These are phyloP conservation scores for Conistra vaccinii DNA, from an alignment of 2,888 invertebrate genomes.

Conservation along the genomic window DNA sequence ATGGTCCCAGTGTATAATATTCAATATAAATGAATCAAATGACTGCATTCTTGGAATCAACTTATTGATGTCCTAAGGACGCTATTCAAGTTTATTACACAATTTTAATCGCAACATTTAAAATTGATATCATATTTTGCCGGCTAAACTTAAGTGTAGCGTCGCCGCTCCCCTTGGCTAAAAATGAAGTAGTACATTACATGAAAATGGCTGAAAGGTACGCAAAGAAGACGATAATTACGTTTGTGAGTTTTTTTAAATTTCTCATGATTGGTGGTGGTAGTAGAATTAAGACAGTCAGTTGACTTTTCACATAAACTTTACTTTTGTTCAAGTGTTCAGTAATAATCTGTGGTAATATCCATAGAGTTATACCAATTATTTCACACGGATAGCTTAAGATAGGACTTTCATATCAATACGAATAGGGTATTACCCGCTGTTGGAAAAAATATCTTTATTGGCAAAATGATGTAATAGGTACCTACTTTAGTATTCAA, in stretches of 20 bases:
- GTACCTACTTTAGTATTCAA: background rate
- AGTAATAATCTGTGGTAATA: too few species aligned
- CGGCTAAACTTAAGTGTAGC: too few species aligned
- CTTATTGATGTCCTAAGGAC: constrained; percentile 16
- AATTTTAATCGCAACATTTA: constrained; percentile 22
- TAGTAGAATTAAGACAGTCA: background rate
- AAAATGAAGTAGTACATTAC: too few species aligned
- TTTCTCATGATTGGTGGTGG: background rate
- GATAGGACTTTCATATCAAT: background rate
- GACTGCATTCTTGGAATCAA: constrained; percentile 14
- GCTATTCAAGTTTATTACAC: constrained; percentile 33
- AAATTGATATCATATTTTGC: constrained; percentile 27
- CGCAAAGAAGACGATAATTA: too few species aligned
- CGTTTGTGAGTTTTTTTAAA: background rate
- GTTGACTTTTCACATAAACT: background rate
- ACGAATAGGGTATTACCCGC: background rate
- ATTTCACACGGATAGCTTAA: background rate
- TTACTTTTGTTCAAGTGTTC: background rate
- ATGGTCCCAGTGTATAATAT: constrained; percentile 20
- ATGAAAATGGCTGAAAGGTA: too few species aligned
- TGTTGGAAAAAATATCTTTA: background rate
- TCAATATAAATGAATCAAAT: constrained; percentile 35
- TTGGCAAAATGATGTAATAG: constrained; percentile 1
- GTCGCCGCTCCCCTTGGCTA: too few species aligned
- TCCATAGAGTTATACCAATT: background rate